Base-by-base conservation (phyloP, 1,140 invertebrate genomes). In the Uloborus diversus region DNA sequence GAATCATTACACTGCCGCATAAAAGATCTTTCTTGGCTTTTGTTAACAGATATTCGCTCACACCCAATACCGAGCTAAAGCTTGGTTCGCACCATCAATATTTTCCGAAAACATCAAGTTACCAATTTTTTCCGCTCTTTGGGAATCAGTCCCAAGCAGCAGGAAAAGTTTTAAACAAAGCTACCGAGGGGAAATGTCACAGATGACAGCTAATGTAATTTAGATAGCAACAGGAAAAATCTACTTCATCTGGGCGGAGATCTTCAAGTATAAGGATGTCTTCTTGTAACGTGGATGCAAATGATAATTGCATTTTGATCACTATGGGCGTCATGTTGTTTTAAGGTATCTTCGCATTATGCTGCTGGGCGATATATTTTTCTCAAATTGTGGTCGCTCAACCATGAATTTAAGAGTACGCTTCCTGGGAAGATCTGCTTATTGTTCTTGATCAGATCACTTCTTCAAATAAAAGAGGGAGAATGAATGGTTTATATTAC, bases 281-380 rank as follows among this genome's bases (percentile, higher is more conserved):
- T 76, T 76, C 70, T 64, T 35, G 47, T 5, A n/a, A 37, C 61
- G 65, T 64, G 35, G 73, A 76, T 53, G 73, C 57, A 75, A 73
- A 75, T 75, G 70, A 42, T 76, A 76, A 76, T 76, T 64, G 42
- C 62, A 51, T 76, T 76, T 76, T 65, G 73, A 76, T 76, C 73
- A 76, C 73, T 65, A 65, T 65, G 73, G 73, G 73, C 73, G 73
- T 76, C 28, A 56, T 76, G 73, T 76, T 76, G 73, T 76, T 76
- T 76, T 76, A 76, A 76, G 61, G 35, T 56, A 65, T 76, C 61
- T 53, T 56, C 73, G 47, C 37, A 65, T 76, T 76, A 42, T 76
- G 73, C 56, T 65, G 25, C 37, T 33, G 32, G 13, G 32, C 42
- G 35, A 37, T 32, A 53, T 65, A 35, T 32, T 76, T 65, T 76